Evolutionary conservation across 2,797 vertebrate genomes (phyloP), one percentile per base, ranked within the genome.

Genomic region (Myotis pilosus): DNA sequence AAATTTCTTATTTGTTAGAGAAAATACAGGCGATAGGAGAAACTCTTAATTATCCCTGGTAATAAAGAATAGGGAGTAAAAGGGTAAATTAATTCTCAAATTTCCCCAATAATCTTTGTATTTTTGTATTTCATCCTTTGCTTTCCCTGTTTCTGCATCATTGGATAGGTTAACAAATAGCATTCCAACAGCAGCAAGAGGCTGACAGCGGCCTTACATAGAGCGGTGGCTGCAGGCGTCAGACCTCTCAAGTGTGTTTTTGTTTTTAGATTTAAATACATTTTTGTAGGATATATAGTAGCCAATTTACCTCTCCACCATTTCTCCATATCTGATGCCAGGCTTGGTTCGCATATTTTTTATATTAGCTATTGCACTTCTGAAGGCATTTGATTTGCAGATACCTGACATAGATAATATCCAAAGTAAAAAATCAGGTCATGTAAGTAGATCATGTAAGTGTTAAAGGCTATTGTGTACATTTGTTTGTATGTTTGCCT

Each of bases 321-420:
- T 76, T 90, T 91, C 41, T 91, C 53, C 38, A 33, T 75, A 44
- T 84, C 44, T 94, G 87, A 64, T n/a, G 60, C 13, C n/a, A 90
- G 20, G n/a, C 41, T 85, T 74, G 79, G 94, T 71, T 84, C 8
- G n/a, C 83, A 86, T 19, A 89, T 88, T 87, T 90, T 90, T 87
- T 79, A 71, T 38, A 86, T 88, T 71, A 92, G 9, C 7, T 69
- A 36, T 20, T 68, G 57, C 11, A 90, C 44, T 71, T 36, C 8
- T 90, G 36, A 90, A 96, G 36, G 80, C 51, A 93, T 94, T 64
- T 86, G 64, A 83, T 82, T 86, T 96, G 23, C 38, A 22, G 13
- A 93, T 94, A 7, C 4, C 20, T 74, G 36, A 36, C 28, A 92
- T 57, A 83, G 28, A 86, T 74, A 87, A 76, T 51, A 91, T 66